Conservation (phyloP, 2,113 vertebrate genomes). For the Cheirogaleus medius region DNA sequence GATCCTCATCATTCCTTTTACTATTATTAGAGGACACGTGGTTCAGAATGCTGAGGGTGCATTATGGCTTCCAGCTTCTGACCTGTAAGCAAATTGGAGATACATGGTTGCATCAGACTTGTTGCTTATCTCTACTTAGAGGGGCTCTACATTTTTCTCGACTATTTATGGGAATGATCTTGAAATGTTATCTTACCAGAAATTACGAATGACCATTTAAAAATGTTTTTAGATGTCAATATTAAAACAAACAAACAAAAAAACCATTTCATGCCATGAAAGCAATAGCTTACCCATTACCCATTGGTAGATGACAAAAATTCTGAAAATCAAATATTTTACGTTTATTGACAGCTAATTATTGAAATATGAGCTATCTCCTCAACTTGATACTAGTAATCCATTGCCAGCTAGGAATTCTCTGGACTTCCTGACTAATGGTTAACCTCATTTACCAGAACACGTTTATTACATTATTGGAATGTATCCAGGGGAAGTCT, state of each 20-base stretch:
- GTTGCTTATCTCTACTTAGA: neutral
- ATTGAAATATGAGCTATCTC: neutral
- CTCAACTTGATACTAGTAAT: neutral
- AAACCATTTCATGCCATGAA: neutral
- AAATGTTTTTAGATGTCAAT: neutral
- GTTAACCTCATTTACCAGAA: conserved; percentile 29
- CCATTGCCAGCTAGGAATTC: neutral
- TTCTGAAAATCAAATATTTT: conserved; percentile 19
- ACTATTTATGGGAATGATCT: neutral
- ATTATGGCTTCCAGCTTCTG: neutral
- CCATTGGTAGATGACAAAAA: neutral
- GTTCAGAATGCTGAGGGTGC: neutral
- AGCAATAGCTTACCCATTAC: neutral
- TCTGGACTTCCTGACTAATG: neutral
- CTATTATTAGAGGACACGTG: neutral
- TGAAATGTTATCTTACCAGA: neutral
- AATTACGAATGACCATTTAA: neutral
- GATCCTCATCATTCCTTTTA: neutral
- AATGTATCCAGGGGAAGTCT: conserved; percentile 24
- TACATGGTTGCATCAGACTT: neutral
- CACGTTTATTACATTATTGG: neutral
- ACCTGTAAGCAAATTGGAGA: neutral
- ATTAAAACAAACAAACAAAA: neutral
- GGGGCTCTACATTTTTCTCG: neutral
- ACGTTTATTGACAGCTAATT: neutral